These are phyloP conservation scores for Acanthiza pusilla DNA, from an alignment of 2,797 vertebrate species.

Conservation along the genomic window DNA sequence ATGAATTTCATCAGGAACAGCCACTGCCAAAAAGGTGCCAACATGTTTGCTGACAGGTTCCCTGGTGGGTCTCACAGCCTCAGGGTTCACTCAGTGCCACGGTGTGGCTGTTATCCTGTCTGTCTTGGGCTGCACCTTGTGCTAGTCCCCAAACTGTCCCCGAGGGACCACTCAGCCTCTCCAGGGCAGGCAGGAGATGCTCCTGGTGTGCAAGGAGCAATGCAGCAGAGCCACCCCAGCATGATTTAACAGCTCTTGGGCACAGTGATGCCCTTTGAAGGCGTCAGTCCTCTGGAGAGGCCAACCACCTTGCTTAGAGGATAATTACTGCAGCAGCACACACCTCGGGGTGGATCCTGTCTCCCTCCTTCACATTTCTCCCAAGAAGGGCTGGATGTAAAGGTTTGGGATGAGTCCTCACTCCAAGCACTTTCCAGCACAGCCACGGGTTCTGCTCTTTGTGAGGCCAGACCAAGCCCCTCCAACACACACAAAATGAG, in stretches of 20 bases:
- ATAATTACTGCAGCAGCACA: background rate
- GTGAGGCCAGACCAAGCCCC: rapidly evolving
- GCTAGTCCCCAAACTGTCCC: rapidly evolving
- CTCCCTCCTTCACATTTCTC: background rate
- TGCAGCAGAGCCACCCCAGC: rapidly evolving
- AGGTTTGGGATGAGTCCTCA: too few relatives aligned
- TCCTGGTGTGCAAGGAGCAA: rapidly evolving
- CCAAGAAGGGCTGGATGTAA: rapidly evolving
- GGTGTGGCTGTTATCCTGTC: rapidly evolving
- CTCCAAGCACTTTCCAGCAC: rapidly evolving
- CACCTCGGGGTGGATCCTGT: rapidly evolving
- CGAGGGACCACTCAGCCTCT: background rate
- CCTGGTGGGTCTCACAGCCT: background rate
- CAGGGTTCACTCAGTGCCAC: background rate
- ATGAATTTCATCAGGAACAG: background rate
- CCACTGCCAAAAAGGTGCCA: background rate
- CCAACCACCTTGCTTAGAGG: rapidly evolving
- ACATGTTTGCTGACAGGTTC: rapidly evolving
- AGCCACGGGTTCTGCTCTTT: rapidly evolving
- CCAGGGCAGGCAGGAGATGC: background rate
- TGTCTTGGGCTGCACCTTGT: background rate
- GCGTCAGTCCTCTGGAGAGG: rapidly evolving
- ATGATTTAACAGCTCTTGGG: rapidly evolving
- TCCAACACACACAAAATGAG: rapidly evolving
- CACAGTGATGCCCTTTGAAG: rapidly evolving